phyloP scores from a whole-genome alignment of 2,888 invertebrate genomes.

The Drosophila incognita region DNA sequence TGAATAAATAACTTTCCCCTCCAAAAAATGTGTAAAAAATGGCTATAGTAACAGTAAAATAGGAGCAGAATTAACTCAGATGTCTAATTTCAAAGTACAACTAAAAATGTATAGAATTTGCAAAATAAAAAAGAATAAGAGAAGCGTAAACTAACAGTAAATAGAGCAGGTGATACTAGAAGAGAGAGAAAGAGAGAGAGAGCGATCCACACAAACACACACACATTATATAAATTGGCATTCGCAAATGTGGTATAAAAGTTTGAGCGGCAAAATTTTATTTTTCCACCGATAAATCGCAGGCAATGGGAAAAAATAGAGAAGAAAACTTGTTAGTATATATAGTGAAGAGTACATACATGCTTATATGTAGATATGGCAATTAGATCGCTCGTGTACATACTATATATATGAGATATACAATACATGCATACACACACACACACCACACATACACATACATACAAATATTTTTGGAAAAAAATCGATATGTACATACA shows the following conservation, averaged over 20 bases:
- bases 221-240: background rate
- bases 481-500: slow-evolving; percentile 31
- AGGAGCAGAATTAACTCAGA: background rate
- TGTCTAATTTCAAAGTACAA: background rate
- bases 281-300: slow-evolving; percentile 70
- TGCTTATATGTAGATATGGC: slow-evolving; percentile 37
- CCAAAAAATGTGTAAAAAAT: background rate
- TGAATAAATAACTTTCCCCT: background rate
- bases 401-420: slow-evolving; percentile 28
- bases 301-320: slow-evolving; percentile 45
- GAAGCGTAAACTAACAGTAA: slow-evolving; percentile 20
- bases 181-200: background rate
- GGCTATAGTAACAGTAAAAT: slow-evolving; percentile 4
- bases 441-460: slow-evolving; percentile 11
- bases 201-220: background rate
- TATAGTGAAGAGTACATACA: slow-evolving; percentile 12
- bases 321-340: slow-evolving; percentile 29
- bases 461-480: slow-evolving; percentile 65
- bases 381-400: slow-evolving; percentile 56
- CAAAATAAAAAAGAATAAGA: slow-evolving; percentile 9
- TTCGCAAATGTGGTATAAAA: slow-evolving; percentile 8
- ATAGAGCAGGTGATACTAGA: slow-evolving; percentile 10
- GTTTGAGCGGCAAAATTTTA: slow-evolving; percentile 48
- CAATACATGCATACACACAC: slow-evolving; percentile 8
- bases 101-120: slow-evolving; percentile 1